These are phyloP conservation scores for Stichopus horrens DNA, from an alignment of 53 echinoderm and acorn worm genomes.

Conservation along the genomic window DNA sequence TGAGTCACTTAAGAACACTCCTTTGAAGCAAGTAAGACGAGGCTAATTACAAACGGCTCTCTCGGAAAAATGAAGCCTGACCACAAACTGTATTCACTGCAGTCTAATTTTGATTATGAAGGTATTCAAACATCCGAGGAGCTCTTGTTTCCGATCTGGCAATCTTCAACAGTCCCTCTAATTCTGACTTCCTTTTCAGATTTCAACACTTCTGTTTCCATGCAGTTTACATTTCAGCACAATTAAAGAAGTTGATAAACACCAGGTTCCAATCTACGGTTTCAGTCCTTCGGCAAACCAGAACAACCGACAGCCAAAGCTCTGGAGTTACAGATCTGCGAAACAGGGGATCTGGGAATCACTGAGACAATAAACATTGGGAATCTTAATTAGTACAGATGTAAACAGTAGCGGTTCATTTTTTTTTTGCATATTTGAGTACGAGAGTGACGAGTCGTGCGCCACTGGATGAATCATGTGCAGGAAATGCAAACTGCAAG, in stretches of 20 bases:
- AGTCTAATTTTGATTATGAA: no score
- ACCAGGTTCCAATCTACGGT: not conserved
- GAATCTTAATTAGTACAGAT: not conserved
- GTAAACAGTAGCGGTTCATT: conserved; percentile 7
- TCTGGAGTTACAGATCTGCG: no score
- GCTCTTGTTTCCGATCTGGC: not conserved
- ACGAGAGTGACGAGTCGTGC: not conserved
- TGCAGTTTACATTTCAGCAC: not conserved
- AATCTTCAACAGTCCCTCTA: not conserved
- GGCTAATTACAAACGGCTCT: no score
- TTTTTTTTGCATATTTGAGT: not conserved
- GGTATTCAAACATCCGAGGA: not conserved
- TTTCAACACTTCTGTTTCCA: not conserved
- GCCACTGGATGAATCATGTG: not conserved
- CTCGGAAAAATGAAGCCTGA: no score
- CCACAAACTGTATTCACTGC: no score
- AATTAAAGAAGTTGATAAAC: conserved; percentile 1
- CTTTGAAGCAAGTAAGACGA: no score
- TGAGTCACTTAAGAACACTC: no score
- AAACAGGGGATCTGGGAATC: no score
- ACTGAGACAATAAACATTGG: not conserved
- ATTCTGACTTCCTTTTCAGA: not conserved
- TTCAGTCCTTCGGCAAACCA: not conserved
- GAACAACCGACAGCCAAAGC: not conserved
- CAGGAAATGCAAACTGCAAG: not conserved